Percentiles rank a stretch among this genome's conserved stretches.
Conservation (phyloP, 2,888 invertebrate species). For the Bhutanitis thaidina region DNA sequence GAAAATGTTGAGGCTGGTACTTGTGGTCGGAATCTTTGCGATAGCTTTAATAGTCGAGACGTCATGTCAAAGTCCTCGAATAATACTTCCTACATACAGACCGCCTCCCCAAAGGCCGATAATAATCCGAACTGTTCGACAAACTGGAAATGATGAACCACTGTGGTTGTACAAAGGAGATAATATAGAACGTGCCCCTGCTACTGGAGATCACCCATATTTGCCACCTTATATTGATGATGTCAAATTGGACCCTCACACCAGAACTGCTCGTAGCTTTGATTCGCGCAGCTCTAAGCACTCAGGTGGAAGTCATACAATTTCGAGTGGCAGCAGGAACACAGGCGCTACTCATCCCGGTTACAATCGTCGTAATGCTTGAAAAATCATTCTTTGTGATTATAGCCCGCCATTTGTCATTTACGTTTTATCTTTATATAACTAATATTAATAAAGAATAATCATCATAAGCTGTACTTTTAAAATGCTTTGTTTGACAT, state of each 20-base stretch:
- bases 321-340: constrained; percentile 29
- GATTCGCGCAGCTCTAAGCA: constrained; percentile 39
- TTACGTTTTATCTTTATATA: too few species aligned
- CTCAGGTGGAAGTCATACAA: constrained; percentile 34
- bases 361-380: constrained; percentile 30
- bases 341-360: constrained; percentile 41
- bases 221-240: constrained; percentile 37
- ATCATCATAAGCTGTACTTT: too few species aligned
- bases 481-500: too few species aligned
- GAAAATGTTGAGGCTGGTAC: neutral
- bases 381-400: too few species aligned
- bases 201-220: constrained; percentile 32
- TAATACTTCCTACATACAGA: constrained; percentile 34
- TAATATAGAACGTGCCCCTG: constrained; percentile 30
- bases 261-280: constrained; percentile 35
- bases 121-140: constrained; percentile 31
- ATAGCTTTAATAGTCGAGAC: constrained; percentile 28
- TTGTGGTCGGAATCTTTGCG: neutral
- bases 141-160: constrained; percentile 26
- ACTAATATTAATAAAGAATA: too few species aligned
- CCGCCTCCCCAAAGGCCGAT: constrained; percentile 27
- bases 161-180: constrained; percentile 32
- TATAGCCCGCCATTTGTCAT: too few species aligned
- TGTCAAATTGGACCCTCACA: constrained; percentile 31
- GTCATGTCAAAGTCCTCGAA: constrained; percentile 25